Evolutionary conservation across 2,113 vertebrate species (phyloP).

Genomic region (Nothoprocta perdicaria): DNA sequence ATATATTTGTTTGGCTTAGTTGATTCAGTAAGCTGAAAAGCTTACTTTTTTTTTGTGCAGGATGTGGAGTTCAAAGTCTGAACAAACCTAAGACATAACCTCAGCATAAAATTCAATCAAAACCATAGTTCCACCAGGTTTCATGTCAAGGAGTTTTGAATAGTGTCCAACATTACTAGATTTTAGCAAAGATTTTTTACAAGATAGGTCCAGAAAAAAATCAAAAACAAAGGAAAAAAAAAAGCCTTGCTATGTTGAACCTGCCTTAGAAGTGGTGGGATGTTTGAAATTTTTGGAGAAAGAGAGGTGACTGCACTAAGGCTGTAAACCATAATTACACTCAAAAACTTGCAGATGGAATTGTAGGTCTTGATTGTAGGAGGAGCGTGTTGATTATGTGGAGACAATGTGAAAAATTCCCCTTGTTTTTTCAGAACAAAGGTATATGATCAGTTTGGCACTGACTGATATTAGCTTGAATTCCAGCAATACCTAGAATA

Average conservation of each 20-base stretch:
- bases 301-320: background rate
- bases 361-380: background rate
- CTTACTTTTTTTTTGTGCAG: background rate
- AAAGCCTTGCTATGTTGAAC: background rate
- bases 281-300: background rate
- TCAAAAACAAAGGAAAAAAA: background rate
- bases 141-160: background rate
- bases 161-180: background rate
- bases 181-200: background rate
- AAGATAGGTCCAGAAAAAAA: background rate
- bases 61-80: background rate
- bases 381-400: background rate
- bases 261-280: background rate
- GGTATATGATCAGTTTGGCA: fast-evolving
- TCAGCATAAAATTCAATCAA: background rate
- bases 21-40: too few relatives aligned
- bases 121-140: background rate
- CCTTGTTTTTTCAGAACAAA: background rate
- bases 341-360: background rate
- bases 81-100: background rate
- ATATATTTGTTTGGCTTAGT: background rate
- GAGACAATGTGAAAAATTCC: background rate
- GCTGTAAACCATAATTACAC: background rate
- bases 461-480: background rate
- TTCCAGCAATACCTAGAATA: background rate